These are phyloP conservation scores for Holcopasites calliopsidis DNA, from an alignment of 1,140 invertebrate genomes.

Conservation along the genomic window DNA sequence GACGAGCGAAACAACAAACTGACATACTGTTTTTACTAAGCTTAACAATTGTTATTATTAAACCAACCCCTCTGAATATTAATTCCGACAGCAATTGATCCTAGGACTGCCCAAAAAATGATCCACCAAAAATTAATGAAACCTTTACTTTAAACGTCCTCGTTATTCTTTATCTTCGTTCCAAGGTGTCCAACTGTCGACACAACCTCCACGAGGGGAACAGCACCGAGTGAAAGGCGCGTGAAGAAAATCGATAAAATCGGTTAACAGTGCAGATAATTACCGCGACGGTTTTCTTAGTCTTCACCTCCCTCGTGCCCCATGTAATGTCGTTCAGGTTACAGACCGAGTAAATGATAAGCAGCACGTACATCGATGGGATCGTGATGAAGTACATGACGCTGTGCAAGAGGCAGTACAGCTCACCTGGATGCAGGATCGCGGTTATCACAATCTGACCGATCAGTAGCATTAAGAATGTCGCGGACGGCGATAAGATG, in stretches of 20 bases:
- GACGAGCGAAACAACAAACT: background rate
- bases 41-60: no score
- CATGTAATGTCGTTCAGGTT: constrained; percentile 85
- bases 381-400: constrained; percentile 84
- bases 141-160: no score
- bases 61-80: no score
- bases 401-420: constrained; percentile 81
- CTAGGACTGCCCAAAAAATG: no score
- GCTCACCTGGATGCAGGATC: constrained; percentile 83
- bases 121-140: no score
- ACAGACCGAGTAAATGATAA: constrained; percentile 84
- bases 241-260: constrained; percentile 6
- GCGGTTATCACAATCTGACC: constrained; percentile 79
- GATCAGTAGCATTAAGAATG: constrained; percentile 79
- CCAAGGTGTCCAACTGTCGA: no score
- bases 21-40: no score
- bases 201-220: no score
- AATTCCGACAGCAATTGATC: no score
- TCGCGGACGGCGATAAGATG: constrained; percentile 78
- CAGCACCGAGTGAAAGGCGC: background rate
- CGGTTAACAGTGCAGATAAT: constrained; percentile 48
- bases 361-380: constrained; percentile 85
- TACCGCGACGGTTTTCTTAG: constrained; percentile 69
- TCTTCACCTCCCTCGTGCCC: constrained; percentile 83
- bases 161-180: no score